Percentiles rank a stretch among this genome's conserved stretches.
These are phyloP conservation scores for Nestor notabilis DNA, from an alignment of 2,113 vertebrate genomes.

Conservation along the genomic window DNA sequence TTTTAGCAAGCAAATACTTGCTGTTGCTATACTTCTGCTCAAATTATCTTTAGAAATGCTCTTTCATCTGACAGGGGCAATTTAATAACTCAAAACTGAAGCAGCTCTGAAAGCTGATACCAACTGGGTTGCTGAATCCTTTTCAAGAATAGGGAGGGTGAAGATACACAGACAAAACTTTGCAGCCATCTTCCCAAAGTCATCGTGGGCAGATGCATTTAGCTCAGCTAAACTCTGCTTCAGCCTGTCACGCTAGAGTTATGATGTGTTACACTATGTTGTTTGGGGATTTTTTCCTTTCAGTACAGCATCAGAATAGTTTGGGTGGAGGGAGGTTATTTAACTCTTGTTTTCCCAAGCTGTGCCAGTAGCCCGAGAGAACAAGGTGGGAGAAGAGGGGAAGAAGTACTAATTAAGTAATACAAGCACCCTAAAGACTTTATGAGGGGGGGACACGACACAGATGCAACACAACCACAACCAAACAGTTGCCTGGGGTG, in stretches of 20 bases:
- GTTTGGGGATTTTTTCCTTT: not conserved
- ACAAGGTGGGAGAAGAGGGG: fast-evolving
- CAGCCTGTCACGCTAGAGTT: not conserved
- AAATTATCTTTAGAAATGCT: not conserved
- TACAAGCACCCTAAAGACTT: not conserved
- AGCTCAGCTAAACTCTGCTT: not conserved
- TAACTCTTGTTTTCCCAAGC: not conserved
- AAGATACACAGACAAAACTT: not conserved
- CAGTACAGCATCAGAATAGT: not conserved
- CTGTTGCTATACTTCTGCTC: not conserved
- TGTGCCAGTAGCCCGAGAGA: constrained; percentile 5
- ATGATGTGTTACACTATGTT: not conserved
- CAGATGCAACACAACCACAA: not conserved
- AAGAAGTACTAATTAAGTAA: not conserved
- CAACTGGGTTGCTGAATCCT: not conserved
- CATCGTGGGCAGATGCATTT: not conserved
- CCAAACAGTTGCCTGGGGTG: not conserved
- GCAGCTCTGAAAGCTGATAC: not conserved
- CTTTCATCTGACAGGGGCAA: not conserved
- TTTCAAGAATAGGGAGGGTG: not conserved
- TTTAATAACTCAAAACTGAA: not conserved
- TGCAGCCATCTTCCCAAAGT: not conserved
- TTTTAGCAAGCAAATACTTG: constrained; percentile 23
- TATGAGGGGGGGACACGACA: not conserved
- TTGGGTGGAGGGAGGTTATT: not conserved